These are phyloP conservation scores for Goniozus legneri DNA, from an alignment of 1,140 invertebrate species.

Conservation along the genomic window DNA sequence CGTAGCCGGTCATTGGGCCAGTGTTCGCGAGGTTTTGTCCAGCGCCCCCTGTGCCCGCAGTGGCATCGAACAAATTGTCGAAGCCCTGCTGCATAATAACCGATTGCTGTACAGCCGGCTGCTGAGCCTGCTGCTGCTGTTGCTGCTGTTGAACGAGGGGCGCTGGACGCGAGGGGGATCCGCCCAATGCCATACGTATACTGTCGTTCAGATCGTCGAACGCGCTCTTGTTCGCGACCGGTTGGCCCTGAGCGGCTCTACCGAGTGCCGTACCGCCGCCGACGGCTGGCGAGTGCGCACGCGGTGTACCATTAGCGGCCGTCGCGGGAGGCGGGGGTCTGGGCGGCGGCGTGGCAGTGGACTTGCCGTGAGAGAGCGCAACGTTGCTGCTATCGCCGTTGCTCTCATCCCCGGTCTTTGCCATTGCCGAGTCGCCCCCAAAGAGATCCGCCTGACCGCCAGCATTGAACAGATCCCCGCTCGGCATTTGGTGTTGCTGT, in stretches of 20 bases:
- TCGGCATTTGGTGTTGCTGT: conserved; percentile 7
- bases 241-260: conserved; percentile 26
- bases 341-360: conserved; percentile 52
- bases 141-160: conserved; percentile 39
- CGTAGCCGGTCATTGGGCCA: conserved; percentile 31
- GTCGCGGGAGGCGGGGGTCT: conserved; percentile 54
- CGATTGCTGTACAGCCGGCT: conserved; percentile 25
- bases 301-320: conserved; percentile 51
- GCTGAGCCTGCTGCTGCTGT: conserved; percentile 23
- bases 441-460: conserved; percentile 49
- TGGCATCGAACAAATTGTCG: conserved; percentile 32
- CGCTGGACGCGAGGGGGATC: conserved; percentile 57
- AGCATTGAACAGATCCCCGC: conserved; percentile 49
- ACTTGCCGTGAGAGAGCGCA: conserved; percentile 33
- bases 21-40: conserved; percentile 30
- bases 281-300: conserved; percentile 45
- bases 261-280: conserved; percentile 36
- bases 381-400: conserved; percentile 35
- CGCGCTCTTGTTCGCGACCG: conserved; percentile 58
- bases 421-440: conserved; percentile 46
- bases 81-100: conserved; percentile 26
- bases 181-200: conserved; percentile 65
- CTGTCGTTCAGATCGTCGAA: conserved; percentile 70
- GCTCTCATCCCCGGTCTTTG: conserved; percentile 30
- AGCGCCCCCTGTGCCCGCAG: conserved; percentile 14